Base-by-base conservation (phyloP, 2,113 vertebrate genomes). In the Chamaetylas fuelleborni region DNA sequence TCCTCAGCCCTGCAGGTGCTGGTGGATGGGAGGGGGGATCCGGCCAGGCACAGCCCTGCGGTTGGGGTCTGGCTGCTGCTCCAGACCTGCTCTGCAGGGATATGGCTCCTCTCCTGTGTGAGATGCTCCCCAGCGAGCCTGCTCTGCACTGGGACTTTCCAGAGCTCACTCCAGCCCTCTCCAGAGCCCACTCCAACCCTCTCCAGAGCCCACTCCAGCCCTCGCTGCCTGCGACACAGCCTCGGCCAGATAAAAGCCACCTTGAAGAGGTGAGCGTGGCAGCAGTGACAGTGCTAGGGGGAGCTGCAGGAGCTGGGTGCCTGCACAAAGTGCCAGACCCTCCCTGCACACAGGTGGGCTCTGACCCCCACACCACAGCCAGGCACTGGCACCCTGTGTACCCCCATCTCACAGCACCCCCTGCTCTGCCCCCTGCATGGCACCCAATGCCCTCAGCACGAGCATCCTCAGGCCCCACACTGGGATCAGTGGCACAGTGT, bases 401-500 rank as follows among this genome's bases (percentile, higher is more conserved):
- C 66, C 48, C 34, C 38, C 4, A 0, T 14, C 16, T 7, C 22
- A 5, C 53, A 20, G n/a, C 61, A 34, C 1, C 13, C 19, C 33
- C 29, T 0, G 0, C 57, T 79, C 45, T 31, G 36, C 19, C 25
- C 74, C 25, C 29, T 23, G 18, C 10, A 2, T 0, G 4, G n/a
- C 29, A 29, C 33, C 23, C 38, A 38, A 1, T 6, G 38, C n/a
- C 29, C n/a, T 40, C 61, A 61, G 24, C 7, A 19, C 0, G 11
- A 25, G 36, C 29, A 18, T 14, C 29, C 71, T 31, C 1, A 1
- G 31, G 6, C 34, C 25, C 40, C 5, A 5, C 22, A 9, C 2
- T 0, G 0, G 61, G 19, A 19, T 11, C 47, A 13, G 23, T 14
- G 62, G 51, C 2, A 11, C 45, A 51, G 43, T 0, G 1, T 8